These are phyloP conservation scores for Syrmaticus mikado DNA, from an alignment of 2,113 vertebrate species.

Conservation along the genomic window DNA sequence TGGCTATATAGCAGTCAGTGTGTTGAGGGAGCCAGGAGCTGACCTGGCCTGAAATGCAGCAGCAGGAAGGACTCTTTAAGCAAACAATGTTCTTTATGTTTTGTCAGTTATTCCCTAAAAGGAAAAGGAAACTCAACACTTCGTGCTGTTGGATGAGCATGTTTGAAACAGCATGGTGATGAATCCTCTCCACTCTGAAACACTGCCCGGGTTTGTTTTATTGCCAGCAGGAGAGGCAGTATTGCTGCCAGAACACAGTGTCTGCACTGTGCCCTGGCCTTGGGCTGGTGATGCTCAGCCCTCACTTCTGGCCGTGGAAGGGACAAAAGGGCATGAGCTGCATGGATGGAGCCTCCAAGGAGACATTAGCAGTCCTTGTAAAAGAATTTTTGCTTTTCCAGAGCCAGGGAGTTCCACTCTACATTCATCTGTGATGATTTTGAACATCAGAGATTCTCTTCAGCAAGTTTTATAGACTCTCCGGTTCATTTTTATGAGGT, in stretches of 20 bases:
- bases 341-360: no score
- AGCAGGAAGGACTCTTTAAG: not conserved
- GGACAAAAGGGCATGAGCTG: accelerated
- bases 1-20: not conserved
- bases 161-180: not conserved
- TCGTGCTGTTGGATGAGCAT: not conserved
- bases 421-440: not conserved
- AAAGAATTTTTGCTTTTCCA: not conserved
- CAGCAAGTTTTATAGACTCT: not conserved
- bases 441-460: not conserved
- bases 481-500: accelerated
- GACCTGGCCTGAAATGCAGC: not conserved
- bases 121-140: not conserved
- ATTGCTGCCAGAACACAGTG: accelerated
- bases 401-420: not conserved
- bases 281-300: not conserved
- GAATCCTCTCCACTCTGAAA: not conserved
- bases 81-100: not conserved
- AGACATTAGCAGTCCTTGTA: accelerated
- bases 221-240: not conserved
- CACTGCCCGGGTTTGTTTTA: not conserved
- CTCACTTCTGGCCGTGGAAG: accelerated
- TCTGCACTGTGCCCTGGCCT: accelerated
- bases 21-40: not conserved
- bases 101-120: not conserved